Evolutionary conservation across 1,140 invertebrate species (phyloP).

Genomic region (Camponotus floridanus): DNA sequence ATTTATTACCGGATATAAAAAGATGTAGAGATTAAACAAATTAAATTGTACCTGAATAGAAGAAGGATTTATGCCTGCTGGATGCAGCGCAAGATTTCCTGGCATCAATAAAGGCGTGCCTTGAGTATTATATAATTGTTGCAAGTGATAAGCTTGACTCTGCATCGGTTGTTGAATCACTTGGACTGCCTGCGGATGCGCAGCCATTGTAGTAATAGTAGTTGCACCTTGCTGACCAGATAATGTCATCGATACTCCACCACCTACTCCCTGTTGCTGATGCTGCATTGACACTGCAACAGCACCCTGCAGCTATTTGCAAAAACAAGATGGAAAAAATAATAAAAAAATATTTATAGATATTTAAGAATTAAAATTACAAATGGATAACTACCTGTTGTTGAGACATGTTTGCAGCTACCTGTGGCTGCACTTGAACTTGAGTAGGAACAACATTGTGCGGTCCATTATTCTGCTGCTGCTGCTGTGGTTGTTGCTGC

Average conservation of each 20-base stretch:
- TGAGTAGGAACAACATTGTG: slow-evolving; percentile 84
- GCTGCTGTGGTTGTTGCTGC: slow-evolving; percentile 82
- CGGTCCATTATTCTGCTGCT: slow-evolving; percentile 80
- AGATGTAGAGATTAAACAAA: not conserved
- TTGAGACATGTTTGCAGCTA: slow-evolving; percentile 87
- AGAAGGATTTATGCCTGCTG: slow-evolving; percentile 91
- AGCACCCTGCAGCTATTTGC: slow-evolving; percentile 79
- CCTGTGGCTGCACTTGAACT: slow-evolving; percentile 86
- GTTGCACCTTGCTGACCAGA: slow-evolving; percentile 83
- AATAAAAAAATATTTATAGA: not conserved
- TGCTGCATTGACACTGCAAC: slow-evolving; percentile 85
- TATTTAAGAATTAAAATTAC: not conserved
- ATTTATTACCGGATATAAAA: too few relatives aligned
- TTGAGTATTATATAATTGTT: slow-evolving; percentile 93
- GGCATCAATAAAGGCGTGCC: slow-evolving; percentile 92
- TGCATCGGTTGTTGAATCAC: slow-evolving; percentile 94
- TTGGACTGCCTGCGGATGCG: slow-evolving; percentile 88
- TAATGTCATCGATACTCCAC: slow-evolving; percentile 84
- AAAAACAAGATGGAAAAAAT: slow-evolving; percentile 16
- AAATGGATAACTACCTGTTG: slow-evolving; percentile 81
- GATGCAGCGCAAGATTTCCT: slow-evolving; percentile 91
- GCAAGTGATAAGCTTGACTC: slow-evolving; percentile 90
- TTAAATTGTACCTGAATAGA: slow-evolving; percentile 89
- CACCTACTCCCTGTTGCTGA: slow-evolving; percentile 88
- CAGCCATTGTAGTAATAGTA: slow-evolving; percentile 85